phyloP scores from a whole-genome alignment of 2,113 vertebrate species.

The Gymnocephalus cernua region DNA sequence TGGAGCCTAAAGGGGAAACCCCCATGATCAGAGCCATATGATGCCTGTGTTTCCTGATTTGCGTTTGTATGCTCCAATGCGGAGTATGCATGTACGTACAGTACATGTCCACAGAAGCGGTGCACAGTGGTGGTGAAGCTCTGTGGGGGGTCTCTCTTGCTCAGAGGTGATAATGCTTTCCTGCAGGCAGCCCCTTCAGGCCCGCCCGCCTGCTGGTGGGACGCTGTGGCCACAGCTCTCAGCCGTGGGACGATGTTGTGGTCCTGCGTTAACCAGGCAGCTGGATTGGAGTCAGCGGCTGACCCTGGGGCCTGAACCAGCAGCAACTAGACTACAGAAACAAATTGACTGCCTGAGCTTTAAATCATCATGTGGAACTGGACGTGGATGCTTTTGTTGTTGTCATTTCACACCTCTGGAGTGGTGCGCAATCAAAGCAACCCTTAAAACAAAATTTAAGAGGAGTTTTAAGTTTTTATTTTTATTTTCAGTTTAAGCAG shows the following conservation, averaged over 20 bases:
- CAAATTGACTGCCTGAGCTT: slow-evolving; percentile 30
- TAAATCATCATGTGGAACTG: slow-evolving; percentile 9
- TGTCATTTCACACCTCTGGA: slow-evolving; percentile 50
- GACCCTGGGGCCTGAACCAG: slow-evolving; percentile 31
- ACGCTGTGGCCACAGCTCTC: background rate
- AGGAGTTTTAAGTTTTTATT: slow-evolving; percentile 12
- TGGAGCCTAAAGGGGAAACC: slow-evolving; percentile 29
- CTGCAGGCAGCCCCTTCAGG: slow-evolving; percentile 26
- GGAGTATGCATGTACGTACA: slow-evolving; percentile 24
- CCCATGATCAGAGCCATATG: slow-evolving; percentile 63
- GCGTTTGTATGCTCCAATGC: slow-evolving; percentile 9
- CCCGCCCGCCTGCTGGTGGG: slow-evolving; percentile 11
- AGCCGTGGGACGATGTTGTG: slow-evolving; percentile 20
- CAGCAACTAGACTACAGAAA: slow-evolving; percentile 30
- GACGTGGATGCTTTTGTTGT: slow-evolving; percentile 14
- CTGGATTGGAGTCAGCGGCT: background rate
- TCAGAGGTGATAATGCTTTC: slow-evolving; percentile 59
- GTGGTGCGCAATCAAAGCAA: slow-evolving; percentile 27
- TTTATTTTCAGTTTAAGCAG: background rate
- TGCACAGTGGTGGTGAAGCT: slow-evolving; percentile 16
- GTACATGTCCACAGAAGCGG: slow-evolving; percentile 51
- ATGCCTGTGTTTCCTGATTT: slow-evolving; percentile 35
- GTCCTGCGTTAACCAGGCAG: slow-evolving; percentile 32
- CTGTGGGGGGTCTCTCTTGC: slow-evolving; percentile 19
- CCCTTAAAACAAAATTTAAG: slow-evolving; percentile 7